Conservation (phyloP, 2,113 vertebrate genomes). For the Coturnix japonica region DNA sequence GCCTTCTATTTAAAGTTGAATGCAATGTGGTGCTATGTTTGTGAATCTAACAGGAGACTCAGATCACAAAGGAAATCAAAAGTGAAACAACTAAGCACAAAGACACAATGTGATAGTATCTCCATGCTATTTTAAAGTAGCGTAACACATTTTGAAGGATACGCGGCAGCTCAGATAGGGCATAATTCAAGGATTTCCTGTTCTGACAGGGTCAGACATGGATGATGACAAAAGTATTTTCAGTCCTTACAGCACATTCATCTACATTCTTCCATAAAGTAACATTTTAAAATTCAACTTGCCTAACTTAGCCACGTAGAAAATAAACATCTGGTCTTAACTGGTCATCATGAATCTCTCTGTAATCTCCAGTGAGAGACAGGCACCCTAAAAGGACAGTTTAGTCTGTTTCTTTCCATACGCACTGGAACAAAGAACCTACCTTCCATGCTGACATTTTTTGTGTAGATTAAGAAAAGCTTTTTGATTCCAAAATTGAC, state of each 20-base stretch:
- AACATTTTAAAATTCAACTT: neutral
- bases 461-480: neutral
- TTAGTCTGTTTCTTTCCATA: neutral
- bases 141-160: neutral
- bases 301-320: neutral
- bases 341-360: accelerated
- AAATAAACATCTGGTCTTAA: neutral
- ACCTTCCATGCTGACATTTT: neutral
- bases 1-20: neutral
- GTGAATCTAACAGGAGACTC: neutral
- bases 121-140: neutral
- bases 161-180: neutral
- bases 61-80: neutral
- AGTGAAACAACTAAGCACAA: neutral
- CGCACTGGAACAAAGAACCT: neutral
- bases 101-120: neutral
- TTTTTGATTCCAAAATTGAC: neutral
- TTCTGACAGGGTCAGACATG: neutral
- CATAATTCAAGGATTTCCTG: neutral
- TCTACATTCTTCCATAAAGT: neutral
- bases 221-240: neutral
- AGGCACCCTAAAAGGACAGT: neutral
- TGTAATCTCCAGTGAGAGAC: neutral
- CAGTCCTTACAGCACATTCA: neutral
- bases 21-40: neutral